Evolutionary conservation across 2,113 vertebrate genomes (phyloP), one percentile per base, ranked within the genome.

Genomic region (Corythornis cristatus): DNA sequence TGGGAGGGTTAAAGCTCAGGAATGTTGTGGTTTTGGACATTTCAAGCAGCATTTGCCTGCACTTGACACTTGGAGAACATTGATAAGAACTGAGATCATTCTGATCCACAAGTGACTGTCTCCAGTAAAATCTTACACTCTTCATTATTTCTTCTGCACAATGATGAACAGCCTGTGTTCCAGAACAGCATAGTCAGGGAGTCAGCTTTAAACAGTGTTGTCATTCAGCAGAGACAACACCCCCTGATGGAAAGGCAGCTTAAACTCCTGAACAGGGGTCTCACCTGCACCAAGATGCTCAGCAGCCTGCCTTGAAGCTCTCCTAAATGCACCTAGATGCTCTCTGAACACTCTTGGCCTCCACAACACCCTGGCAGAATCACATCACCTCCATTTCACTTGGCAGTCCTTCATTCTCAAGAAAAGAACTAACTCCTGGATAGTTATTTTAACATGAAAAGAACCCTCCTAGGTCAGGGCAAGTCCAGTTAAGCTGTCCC

Each of bases 181-280:
- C 72, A 60, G 28, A 83, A 45, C 12, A 35, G 21, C 0, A 0
- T 5, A 54, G 7, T 12, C 48, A 7, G 13, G 33, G 19, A 73
- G 31, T 14, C 26, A 8, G 31, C 35, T 73, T 62, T 35, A 45
- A 82, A 50, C 5, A 29, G 25, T 3, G 48, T 11, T 1, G 3
- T 46, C 6, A 64, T 25, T 74, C 33, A 78, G 43, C 65, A 79
- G 45, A n/a, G 21, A 35, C 61, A 74, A 46, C 4, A 25, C 7
- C 26, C 26, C 5, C 31, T 29, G 35, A 40, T 31, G 54, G 45
- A 35, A 72, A 87, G 53, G 18, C 62, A 66, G 29, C 51, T 81
- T n/a, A 14, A 50, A 60, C 16, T 50, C 20, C 82, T 64, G 15
- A 40, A 3, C 9, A 35, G 26, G 8, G 14, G 9, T 60, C 64